Evolutionary conservation across 1,140 invertebrate species (phyloP), one percentile per base, ranked within the genome.

Genomic region (Brachionus manjavacas): DNA sequence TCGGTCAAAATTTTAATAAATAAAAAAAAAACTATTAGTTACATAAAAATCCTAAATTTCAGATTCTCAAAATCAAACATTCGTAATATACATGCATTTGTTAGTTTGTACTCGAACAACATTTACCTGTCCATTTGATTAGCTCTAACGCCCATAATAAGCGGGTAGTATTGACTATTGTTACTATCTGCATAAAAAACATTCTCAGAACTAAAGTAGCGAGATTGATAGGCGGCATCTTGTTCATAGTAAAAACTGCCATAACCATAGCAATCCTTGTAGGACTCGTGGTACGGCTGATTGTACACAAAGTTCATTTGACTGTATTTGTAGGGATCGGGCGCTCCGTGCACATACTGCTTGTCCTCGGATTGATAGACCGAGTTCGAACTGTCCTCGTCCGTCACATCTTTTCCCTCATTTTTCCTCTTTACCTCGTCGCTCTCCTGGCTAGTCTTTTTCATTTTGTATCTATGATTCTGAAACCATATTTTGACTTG

Each of bases 401-500:
- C 68, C 16, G 68, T 72, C 16, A n/a, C 35, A 4, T n/a, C 39
- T 41, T 72, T 72, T 2, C 2, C 28, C 12, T 41, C 28, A 2
- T 9, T 16, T 41, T 39, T 39, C 12, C 31, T 72, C 31, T 72
- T 72, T 2, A 41, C n/a, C n/a, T 72, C 68, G 9, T 78, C 74
- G 35, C 16, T 41, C 16, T 83, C 52, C 16, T 83, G 79, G 3
- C 12, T 49, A 84, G 92, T 91, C 68, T 92, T 88, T 87, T 93
- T 93, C 86, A 91, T 91, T 87, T 93, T 93, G 88, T 93, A 93
- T 14, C 92, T 90, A 86, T 93, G 92, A 87, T 93, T 93, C 87
- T 93, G 92, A 87, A 98, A 99, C 96, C 96, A 99, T 87, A 98
- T 99, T 93, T 99, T 99, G 60, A 99, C 96, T 43, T 98, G 96